Evolutionary conservation across 2,113 vertebrate species (phyloP).

Genomic region (Otis tarda): DNA sequence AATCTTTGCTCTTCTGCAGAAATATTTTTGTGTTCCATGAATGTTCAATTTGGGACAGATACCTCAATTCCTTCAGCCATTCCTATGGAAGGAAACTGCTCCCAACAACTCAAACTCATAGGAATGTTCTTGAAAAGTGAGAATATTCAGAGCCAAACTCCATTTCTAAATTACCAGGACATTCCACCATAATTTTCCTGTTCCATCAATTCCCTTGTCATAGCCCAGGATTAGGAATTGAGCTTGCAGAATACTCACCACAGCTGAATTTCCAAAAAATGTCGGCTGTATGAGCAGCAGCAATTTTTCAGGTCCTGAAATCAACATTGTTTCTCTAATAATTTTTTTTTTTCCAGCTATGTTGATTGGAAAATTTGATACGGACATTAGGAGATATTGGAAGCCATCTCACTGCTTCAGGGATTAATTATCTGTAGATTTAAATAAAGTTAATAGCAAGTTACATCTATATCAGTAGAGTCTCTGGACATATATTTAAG

Average conservation of each 20-base stretch:
- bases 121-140: background rate
- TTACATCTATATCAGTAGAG: background rate
- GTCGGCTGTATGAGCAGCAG: background rate
- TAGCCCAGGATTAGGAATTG: background rate
- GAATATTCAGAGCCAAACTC: background rate
- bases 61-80: background rate
- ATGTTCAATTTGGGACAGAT: background rate
- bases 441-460: background rate
- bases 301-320: background rate
- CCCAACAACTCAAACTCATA: background rate
- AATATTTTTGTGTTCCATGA: background rate
- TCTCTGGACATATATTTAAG: background rate
- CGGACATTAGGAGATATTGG: background rate
- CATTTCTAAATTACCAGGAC: background rate
- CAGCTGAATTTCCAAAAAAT: background rate
- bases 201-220: background rate
- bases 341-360: background rate
- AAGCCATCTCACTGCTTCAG: background rate
- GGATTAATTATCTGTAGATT: background rate
- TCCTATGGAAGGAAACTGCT: background rate
- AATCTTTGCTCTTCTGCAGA: background rate
- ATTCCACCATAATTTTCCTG: background rate
- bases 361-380: background rate
- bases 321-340: accelerated
- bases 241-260: background rate